Base-by-base conservation (phyloP, 2,888 invertebrate genomes). In the Harpagoxenus sublaevis region DNA sequence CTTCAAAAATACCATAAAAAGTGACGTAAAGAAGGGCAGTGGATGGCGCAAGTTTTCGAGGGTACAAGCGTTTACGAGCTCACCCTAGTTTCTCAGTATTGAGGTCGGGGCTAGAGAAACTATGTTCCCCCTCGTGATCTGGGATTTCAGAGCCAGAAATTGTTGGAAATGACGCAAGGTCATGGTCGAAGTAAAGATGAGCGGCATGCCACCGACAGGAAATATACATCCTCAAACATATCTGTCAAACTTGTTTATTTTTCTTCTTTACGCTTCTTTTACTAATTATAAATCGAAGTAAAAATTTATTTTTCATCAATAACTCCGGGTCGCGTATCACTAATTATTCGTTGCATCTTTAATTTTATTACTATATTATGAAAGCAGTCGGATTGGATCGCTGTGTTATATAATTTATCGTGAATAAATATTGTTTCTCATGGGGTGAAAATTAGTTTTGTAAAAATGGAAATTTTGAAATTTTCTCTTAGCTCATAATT, bases 111-210 rank as follows among this genome's bases (percentile, higher is more conserved):
- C 23, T 42, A 39, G 63, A 82, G 65, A 82, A 82, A 82, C 77
- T 82, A 51, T 75, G 51, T 60, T 70, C 45, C 57, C 31, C 45
- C 28, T 75, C 51, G 42, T 62, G 62, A 51, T 82, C 42, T 35
- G 42, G 63, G 63, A 82, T 53, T 82, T 78, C 42, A 53, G 15
- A 70, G 42, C 31, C 77, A 65, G 77, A 73, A 65, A 77, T 82
- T 73, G 73, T 81, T 55, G 78, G 45, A 63, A 82, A 77, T 82
- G 62, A 82, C 53, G 78, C 78, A 63, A 77, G 82, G 82, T 82
- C 82, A 82, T 39, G 82, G 63, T 63, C 78, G 75, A 28, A 42
- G n/a, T 4, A 42, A 23, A 48, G 70, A 79, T 18, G 23, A 79
- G 9, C 18, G 57, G 4, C 35, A 23, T 70, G 28, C 31, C 68